These are phyloP conservation scores for Calyptomena viridis DNA, from an alignment of 2,113 vertebrate species.

Conservation along the genomic window DNA sequence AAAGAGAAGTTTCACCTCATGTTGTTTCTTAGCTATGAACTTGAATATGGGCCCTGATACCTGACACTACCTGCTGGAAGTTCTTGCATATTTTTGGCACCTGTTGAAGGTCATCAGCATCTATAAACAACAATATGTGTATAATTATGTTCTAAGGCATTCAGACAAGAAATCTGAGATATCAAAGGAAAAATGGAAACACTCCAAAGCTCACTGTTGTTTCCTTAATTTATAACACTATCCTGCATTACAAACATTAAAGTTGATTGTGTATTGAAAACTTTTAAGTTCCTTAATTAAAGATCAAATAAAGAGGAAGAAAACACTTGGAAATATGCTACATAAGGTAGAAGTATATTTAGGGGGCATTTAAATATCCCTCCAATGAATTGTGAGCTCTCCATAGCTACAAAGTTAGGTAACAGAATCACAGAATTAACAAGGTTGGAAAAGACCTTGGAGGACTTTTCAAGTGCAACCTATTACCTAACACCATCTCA, in stretches of 20 bases:
- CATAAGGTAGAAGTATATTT: neutral
- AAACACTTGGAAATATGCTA: neutral
- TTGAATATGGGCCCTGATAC: neutral
- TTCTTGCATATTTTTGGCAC: slow-evolving; percentile 34
- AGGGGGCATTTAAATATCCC: neutral
- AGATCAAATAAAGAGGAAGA: neutral
- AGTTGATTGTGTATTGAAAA: neutral
- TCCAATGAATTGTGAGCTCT: neutral
- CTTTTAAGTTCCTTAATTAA: neutral
- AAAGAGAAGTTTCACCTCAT: neutral
- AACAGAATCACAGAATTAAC: neutral
- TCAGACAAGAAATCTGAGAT: slow-evolving; percentile 2
- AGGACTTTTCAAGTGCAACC: too few relatives aligned
- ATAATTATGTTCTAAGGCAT: slow-evolving; percentile 4
- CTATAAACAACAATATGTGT: slow-evolving; percentile 24
- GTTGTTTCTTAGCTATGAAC: neutral
- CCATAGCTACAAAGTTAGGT: neutral
- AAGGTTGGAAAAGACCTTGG: too few relatives aligned
- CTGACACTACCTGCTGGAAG: slow-evolving; percentile 35
- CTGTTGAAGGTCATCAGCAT: slow-evolving; percentile 24
- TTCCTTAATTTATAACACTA: neutral
- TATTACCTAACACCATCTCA: too few relatives aligned
- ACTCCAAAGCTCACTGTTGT: neutral
- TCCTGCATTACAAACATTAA: neutral
- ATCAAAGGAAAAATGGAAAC: neutral